A percentile compares a stretch with the other conserved stretches of the same genome.
These are phyloP conservation scores for Pseudomyrmex cubaensis DNA, from an alignment of 1,140 invertebrate genomes.

Conservation along the genomic window DNA sequence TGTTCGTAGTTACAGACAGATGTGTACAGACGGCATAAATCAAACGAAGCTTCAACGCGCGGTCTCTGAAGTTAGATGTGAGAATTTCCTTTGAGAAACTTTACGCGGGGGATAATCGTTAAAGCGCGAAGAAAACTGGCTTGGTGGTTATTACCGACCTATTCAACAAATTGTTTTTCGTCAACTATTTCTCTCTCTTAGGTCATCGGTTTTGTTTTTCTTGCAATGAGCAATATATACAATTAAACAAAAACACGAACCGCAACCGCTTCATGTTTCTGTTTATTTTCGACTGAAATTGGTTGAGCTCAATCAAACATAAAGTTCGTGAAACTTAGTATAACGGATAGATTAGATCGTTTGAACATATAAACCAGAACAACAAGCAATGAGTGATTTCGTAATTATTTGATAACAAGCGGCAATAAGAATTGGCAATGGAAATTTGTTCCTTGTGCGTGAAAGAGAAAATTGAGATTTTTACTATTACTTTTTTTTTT, in stretches of 20 bases:
- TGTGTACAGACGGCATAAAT: slow-evolving; percentile 22
- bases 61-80: not conserved
- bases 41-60: slow-evolving; percentile 41
- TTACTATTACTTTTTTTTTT: slow-evolving; percentile 45
- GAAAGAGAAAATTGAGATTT: not conserved
- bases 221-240: not conserved
- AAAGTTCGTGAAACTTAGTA: slow-evolving; percentile 43
- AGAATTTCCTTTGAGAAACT: slow-evolving; percentile 15
- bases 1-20: slow-evolving; percentile 12
- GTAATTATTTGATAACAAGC: slow-evolving; percentile 37
- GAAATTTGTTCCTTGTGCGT: slow-evolving; percentile 24
- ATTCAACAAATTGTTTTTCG: slow-evolving; percentile 14
- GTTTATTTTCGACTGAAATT: slow-evolving; percentile 40
- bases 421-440: slow-evolving; percentile 35
- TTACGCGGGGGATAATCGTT: slow-evolving; percentile 23
- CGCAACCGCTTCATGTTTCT: not conserved
- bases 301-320: slow-evolving; percentile 31
- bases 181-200: not conserved
- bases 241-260: not conserved
- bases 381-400: slow-evolving; percentile 42
- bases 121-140: slow-evolving; percentile 11
- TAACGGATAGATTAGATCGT: slow-evolving; percentile 37
- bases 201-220: not conserved
- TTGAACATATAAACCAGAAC: slow-evolving; percentile 23
- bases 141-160: slow-evolving; percentile 23